phyloP scores from a whole-genome alignment of 53 echinoderm and acorn worm genomes.

The Zoroaster sp. region DNA sequence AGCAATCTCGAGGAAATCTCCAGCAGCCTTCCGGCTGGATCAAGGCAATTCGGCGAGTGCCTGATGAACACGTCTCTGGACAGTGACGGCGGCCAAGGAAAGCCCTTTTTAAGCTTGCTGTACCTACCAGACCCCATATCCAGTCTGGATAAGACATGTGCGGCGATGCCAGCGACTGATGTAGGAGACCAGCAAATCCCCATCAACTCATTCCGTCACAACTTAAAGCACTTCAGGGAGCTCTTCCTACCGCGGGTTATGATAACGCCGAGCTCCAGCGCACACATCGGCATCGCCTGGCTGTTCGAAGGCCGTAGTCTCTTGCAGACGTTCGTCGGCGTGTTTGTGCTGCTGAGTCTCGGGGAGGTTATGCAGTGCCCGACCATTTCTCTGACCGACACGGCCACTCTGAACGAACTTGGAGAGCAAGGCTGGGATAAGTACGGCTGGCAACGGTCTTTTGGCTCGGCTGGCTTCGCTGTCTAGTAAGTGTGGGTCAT shows the following conservation, averaged over 20 bases:
- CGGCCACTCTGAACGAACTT: constrained; percentile 59
- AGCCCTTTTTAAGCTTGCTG: not conserved
- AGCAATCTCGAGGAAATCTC: constrained; percentile 3
- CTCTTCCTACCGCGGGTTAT: constrained; percentile 1
- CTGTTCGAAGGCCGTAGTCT: constrained; percentile 50
- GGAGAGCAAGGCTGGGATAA: constrained; percentile 34
- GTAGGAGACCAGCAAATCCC: not conserved
- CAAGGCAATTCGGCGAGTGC: not conserved
- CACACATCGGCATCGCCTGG: constrained; percentile 27
- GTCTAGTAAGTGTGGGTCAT: constrained; percentile 57
- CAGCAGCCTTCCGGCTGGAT: not conserved
- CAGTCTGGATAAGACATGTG: not conserved
- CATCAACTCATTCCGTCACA: not conserved
- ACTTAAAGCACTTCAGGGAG: not conserved
- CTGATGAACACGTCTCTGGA: not conserved
- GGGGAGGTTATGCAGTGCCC: constrained; percentile 63
- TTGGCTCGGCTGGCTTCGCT: constrained; percentile 69
- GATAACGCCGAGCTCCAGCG: not conserved
- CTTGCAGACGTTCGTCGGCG: constrained; percentile 20
- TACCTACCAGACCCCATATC: constrained; percentile 20
- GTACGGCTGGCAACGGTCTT: constrained; percentile 70
- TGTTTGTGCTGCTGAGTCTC: constrained; percentile 53
- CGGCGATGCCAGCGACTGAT: not conserved
- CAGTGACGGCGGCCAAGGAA: not conserved
- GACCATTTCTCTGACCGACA: constrained; percentile 65